Evolutionary conservation across 2,113 vertebrate species (phyloP), one percentile per base, ranked within the genome.

Genomic region (Callipepla squamata): DNA sequence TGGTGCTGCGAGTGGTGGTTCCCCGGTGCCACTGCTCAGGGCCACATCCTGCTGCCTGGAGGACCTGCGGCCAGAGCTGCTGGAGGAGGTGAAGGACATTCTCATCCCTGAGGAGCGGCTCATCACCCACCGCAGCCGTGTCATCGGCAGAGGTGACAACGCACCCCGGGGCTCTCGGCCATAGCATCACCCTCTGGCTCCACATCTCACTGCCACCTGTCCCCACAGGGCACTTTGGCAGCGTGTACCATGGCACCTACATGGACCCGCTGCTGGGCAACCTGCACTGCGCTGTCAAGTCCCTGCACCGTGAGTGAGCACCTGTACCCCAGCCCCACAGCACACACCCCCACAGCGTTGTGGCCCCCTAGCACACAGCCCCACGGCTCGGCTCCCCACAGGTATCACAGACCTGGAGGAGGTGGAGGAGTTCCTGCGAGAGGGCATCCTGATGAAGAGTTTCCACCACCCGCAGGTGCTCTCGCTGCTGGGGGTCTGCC

Each of bases 391-490:
- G 28, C 91, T 94, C 73, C 65, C 18, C 2, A 3, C 94, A 99
- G 99, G 98, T 75, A 99, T 99, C 97, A 99, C 99, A 0, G 99
- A 99, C 23, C 92, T 99, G 11, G 98, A 99, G 91, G 99, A 99
- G 92, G 99, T 99, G 90, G 99, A 99, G 91, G 99, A 99, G 95
- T 99, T 99, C 95, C 97, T 99, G 65, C 98, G 98, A 0, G 99
- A 99, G 88, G 99, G 99, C 20, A 99, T 99, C 96, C 98, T 99
- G 65, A 99, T 99, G 99, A 99, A 99, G 58, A 98, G 97, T 50
- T 99, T 99, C 94, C 98, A 99, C 92, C 99, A 99, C 94, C 98
- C 94, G 0, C 98, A 99, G 3, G 98, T 99, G 26, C 97, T 99
- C 62, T 99, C 99, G 0, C 97, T 99, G 78, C 97, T 99, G 47